Base-by-base conservation (phyloP, 2,113 vertebrate species). In the Poecilia latipinna region DNA sequence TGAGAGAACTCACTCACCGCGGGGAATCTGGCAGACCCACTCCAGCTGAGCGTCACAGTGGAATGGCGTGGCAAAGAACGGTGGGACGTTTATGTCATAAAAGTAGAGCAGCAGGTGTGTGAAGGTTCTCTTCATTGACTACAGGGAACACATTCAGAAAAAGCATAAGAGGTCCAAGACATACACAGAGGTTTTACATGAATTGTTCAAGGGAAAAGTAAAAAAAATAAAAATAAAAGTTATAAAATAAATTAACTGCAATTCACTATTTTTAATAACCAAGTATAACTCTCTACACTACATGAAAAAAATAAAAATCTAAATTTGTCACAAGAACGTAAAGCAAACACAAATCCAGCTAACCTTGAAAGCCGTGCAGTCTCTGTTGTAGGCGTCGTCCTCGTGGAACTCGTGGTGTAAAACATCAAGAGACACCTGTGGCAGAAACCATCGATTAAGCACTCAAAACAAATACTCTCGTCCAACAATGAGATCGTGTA, bases 21-120 rank as follows among this genome's bases (percentile, higher is more conserved):
- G 95, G 57, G 96, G 94, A 79, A 99, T 96, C 89, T 99, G 97
- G 88, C 98, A 99, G 72, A 96, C 95, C 97, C 96, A 99, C 83
- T 99, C 98, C 26, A 99, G 94, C 72, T 82, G 92, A 64, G 93
- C 93, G 17, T 97, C 96, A 86, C 98, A 99, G 80, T 96, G 95
- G 85, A 98, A 98, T 28, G 96, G 96, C 4, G 87, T 95, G 80
- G 96, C 90, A 33, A 93, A 95, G 91, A 95, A 96, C 26, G 93
- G 88, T 2, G 62, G 61, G 22, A 29, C 48, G 1, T 68, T 68
- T 7, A 80, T 2, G 57, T 87, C 63, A 0, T 82, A 75, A 12
- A 86, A 70, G 48, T 71, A 74, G 61, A 78, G 22, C 65, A 88
- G 65, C 37, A 91, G 57, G 57, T 84, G 71, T 28, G 66, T 89